Base-by-base conservation (phyloP, 37 sponge, comb jelly and placozoan genomes). In the Beroe forskalii region DNA sequence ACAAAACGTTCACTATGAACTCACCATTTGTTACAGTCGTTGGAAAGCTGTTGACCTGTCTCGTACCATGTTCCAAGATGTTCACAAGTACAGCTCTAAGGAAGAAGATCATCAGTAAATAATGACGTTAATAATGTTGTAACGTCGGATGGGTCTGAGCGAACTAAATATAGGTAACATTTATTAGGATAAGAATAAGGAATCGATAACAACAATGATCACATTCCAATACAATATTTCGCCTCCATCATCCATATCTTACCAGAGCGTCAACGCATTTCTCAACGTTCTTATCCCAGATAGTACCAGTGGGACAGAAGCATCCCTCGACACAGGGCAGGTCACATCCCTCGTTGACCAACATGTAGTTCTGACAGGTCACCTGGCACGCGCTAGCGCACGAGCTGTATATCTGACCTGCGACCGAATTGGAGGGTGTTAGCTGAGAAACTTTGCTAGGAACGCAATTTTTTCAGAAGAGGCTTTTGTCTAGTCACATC, bases 1-100 rank as follows among this genome's bases (percentile, higher is more conserved):
- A n/a, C n/a, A n/a, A n/a, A n/a, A n/a, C n/a, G n/a, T n/a, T n/a
- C n/a, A n/a, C n/a, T n/a, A n/a, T n/a, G n/a, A n/a, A n/a, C 90
- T 90, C 33, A 90, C 90, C 90, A 90, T 8, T 35, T 90, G 6
- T 90, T 35, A 35, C 90, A 90, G 36, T 90, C 90, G 14, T 90
- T 62, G 27, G 63, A 66, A 33, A 90, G 90, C 6, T 28, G 8
- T 14, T 62, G 60, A 30, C 90, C 90, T 62, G 90, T 32, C 62
- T 40, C 37, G 64, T 90, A 90, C 23, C 23, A 42, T n/a, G 14
- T 9, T 28, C 67, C 67, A 39, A 19, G 23, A 41, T 90, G 32
- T 41, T 66, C 90, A 90, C 90, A 90, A 23, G 63, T 31, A 90
- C 90, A 90, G 12, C 39, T 76, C 44, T 48, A 12, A n/a, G n/a